Percentiles rank a stretch among this genome's conserved stretches.
phyloP scores from a whole-genome alignment of 2,797 vertebrate species.

The Siniperca scherzeri region DNA sequence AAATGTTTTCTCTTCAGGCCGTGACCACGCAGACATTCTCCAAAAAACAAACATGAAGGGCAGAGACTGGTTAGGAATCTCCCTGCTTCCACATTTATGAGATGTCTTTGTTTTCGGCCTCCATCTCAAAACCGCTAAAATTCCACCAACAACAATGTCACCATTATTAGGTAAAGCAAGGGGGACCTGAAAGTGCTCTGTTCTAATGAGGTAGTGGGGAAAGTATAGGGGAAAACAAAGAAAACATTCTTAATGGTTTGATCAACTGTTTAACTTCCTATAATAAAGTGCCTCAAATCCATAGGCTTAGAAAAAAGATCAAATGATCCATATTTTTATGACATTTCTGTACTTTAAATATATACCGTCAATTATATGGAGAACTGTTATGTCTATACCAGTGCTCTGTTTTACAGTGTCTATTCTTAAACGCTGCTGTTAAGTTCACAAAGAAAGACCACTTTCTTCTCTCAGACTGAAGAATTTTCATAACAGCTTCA shows the following conservation, averaged over 20 bases:
- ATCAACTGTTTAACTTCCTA: conserved; percentile 51
- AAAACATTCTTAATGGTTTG: neutral
- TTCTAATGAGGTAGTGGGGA: conserved; percentile 21
- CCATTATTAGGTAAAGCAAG: conserved; percentile 38
- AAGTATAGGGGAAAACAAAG: conserved; percentile 10
- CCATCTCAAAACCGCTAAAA: conserved; percentile 47
- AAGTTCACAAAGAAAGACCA: conserved; percentile 1
- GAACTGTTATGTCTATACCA: neutral
- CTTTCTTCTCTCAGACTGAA: neutral
- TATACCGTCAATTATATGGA: neutral
- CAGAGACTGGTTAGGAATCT: conserved; percentile 63
- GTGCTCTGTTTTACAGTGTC: neutral
- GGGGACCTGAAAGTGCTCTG: conserved; percentile 16
- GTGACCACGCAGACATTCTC: conserved; percentile 59
- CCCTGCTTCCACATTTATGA: conserved; percentile 44
- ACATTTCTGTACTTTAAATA: conserved; percentile 4
- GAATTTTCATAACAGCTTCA: neutral
- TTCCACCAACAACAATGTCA: conserved; percentile 55
- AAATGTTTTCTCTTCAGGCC: conserved; percentile 41
- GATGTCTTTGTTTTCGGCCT: conserved; percentile 55
- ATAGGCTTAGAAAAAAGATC: conserved; percentile 17
- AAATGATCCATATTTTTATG: conserved; percentile 35
- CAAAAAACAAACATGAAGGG: conserved; percentile 42
- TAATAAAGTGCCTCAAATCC: conserved; percentile 53
- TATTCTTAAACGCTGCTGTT: conserved; percentile 7